Evolutionary conservation across 2,113 vertebrate genomes (phyloP).

Genomic region (Oostethus manadensis): DNA sequence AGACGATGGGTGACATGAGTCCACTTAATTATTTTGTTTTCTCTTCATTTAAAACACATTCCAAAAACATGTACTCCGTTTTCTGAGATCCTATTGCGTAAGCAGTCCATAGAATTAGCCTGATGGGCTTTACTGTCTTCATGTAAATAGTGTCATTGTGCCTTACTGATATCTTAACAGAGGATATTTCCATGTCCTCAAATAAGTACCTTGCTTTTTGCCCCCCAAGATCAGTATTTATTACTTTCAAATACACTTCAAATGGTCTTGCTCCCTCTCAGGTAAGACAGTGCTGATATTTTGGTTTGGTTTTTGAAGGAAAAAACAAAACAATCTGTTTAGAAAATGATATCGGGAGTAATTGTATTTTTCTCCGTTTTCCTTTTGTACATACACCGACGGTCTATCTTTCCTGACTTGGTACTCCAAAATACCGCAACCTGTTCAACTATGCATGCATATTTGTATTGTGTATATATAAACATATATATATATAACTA

Average conservation of each 20-base stretch:
- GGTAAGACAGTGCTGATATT: conserved; percentile 5
- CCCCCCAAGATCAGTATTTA: conserved; percentile 30
- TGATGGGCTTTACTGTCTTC: not conserved
- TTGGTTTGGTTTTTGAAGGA: conserved; percentile 20
- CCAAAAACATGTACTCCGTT: too few relatives aligned
- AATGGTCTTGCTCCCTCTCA: not conserved
- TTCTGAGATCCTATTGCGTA: too few relatives aligned
- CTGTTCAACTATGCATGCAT: conserved; percentile 83
- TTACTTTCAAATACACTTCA: conserved; percentile 13
- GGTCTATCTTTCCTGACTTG: conserved; percentile 59
- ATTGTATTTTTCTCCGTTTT: too few relatives aligned
- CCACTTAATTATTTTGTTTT: too few relatives aligned
- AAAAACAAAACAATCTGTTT: conserved; percentile 1
- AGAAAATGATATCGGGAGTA: conserved; percentile 9
- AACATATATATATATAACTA: conserved; percentile 14
- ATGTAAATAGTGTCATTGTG: conserved; percentile 35
- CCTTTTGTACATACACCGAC: conserved; percentile 47
- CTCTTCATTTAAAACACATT: too few relatives aligned
- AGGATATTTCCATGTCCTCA: conserved; percentile 3
- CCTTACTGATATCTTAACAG: conserved; percentile 27
- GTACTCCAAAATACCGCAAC: conserved; percentile 71
- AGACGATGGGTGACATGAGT: too few relatives aligned
- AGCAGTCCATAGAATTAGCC: too few relatives aligned
- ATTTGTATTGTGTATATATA: conserved; percentile 68
- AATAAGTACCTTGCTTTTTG: conserved; percentile 5